phyloP scores from a whole-genome alignment of 2,888 invertebrate genomes.

The Petrophora chlorosata region DNA sequence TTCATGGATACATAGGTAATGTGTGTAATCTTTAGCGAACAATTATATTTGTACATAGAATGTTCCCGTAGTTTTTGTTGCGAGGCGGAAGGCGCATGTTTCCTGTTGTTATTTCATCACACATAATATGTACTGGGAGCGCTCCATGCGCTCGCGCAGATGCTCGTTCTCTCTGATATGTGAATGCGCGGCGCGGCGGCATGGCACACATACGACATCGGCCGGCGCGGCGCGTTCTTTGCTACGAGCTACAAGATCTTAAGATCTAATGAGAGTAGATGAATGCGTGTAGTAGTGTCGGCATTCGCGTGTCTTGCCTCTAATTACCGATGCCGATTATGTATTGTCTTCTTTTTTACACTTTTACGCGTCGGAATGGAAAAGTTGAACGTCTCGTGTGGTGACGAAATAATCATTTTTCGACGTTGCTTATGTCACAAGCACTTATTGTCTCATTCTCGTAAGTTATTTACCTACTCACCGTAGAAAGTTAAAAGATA shows the following conservation, averaged over 20 bases:
- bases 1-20: too few species aligned
- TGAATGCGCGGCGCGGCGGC: too few species aligned
- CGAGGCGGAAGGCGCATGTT: not conserved
- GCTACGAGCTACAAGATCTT: too few species aligned
- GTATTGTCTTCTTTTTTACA: slow-evolving; percentile 70
- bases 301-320: slow-evolving; percentile 56
- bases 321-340: slow-evolving; percentile 65
- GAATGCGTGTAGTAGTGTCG: slow-evolving; percentile 30
- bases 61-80: not conserved
- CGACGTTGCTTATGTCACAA: slow-evolving; percentile 51
- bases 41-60: slow-evolving; percentile 5
- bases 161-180: too few species aligned
- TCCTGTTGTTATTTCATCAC: slow-evolving; percentile 12
- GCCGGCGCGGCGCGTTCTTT: not conserved
- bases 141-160: not conserved
- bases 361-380: slow-evolving; percentile 67
- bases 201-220: too few species aligned
- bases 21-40: not conserved
- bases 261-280: slow-evolving; percentile 19
- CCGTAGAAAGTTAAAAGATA: not conserved
- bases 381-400: slow-evolving; percentile 70
- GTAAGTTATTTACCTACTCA: not conserved
- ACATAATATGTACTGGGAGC: not conserved
- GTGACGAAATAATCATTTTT: slow-evolving; percentile 59
- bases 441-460: slow-evolving; percentile 19